Evolutionary conservation across 2,113 vertebrate genomes (phyloP).

Genomic region (Chaetorhynchus papuensis): DNA sequence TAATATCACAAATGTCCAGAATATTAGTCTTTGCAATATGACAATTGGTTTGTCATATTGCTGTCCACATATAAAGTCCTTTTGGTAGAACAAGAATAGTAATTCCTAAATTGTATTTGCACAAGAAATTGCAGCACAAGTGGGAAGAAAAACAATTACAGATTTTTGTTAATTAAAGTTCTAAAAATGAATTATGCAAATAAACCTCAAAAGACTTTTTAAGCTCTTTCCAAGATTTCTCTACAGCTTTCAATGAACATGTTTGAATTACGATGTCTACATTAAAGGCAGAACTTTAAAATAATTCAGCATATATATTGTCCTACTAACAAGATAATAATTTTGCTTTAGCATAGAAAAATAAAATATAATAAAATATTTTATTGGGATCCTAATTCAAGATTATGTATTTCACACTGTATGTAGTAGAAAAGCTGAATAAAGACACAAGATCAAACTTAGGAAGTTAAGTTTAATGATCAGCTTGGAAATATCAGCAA

Average conservation of each 20-base stretch:
- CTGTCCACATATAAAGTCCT: neutral
- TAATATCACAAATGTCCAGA: neutral
- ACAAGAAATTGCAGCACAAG: conserved; percentile 67
- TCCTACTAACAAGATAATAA: neutral
- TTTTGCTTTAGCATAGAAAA: neutral
- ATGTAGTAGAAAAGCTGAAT: neutral
- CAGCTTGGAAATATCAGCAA: neutral
- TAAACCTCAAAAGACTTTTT: conserved; percentile 52
- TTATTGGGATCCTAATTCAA: neutral
- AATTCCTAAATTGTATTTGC: conserved; percentile 66
- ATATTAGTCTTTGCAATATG: neutral
- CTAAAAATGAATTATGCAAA: conserved; percentile 77
- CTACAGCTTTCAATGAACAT: conserved; percentile 14
- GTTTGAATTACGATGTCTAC: neutral
- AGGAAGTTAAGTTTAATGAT: neutral
- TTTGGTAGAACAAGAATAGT: conserved; percentile 49
- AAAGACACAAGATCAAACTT: neutral
- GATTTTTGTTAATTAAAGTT: conserved; percentile 70
- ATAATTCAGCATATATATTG: neutral
- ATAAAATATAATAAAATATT: neutral
- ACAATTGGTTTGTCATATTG: conserved; percentile 33
- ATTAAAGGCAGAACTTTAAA: conserved; percentile 19
- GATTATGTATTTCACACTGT: neutral
- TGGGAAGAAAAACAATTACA: conserved; percentile 69
- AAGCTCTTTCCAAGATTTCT: conserved; percentile 41